These are phyloP conservation scores for Palythoa heliodiscus DNA, from an alignment of 92 coral and sea anemone species.

Conservation along the genomic window DNA sequence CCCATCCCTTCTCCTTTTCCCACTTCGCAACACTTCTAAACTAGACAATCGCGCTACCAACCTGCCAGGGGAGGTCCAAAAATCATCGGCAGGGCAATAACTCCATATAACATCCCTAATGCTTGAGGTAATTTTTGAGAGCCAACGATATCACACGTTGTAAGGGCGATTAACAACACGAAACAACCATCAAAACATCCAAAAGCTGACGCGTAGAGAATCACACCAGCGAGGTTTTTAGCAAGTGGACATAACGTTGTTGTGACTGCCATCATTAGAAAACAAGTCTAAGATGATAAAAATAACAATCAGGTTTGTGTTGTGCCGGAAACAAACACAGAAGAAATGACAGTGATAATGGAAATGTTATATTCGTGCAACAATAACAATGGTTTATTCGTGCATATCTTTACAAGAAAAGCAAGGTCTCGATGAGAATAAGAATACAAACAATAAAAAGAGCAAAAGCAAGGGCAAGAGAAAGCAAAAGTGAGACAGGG, in stretches of 20 bases:
- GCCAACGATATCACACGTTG: conserved; percentile 87
- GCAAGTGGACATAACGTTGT: conserved; percentile 92
- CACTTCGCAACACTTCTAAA: neutral
- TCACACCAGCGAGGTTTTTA: conserved; percentile 66
- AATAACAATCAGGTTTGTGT: neutral
- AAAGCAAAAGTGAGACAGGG: no score
- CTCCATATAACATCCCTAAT: conserved; percentile 83
- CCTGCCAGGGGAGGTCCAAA: conserved; percentile 97
- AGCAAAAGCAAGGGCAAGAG: no score
- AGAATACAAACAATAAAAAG: no score
- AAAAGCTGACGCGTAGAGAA: conserved; percentile 76
- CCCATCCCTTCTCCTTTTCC: neutral
- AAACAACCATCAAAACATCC: conserved; percentile 93
- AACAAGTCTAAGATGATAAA: conserved; percentile 60
- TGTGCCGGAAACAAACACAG: no score
- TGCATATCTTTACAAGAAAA: no score
- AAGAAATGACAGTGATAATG: no score
- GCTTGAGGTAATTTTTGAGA: conserved; percentile 69
- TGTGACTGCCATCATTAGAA: conserved; percentile 87
- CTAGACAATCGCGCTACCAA: conserved; percentile 5
- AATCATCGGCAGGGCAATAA: conserved; percentile 83
- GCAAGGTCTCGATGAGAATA: no score
- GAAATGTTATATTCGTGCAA: no score
- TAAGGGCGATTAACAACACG: conserved; percentile 82
- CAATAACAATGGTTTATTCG: no score